phyloP scores from a whole-genome alignment of 2,888 invertebrate species.

The Gastrophysa polygoni region DNA sequence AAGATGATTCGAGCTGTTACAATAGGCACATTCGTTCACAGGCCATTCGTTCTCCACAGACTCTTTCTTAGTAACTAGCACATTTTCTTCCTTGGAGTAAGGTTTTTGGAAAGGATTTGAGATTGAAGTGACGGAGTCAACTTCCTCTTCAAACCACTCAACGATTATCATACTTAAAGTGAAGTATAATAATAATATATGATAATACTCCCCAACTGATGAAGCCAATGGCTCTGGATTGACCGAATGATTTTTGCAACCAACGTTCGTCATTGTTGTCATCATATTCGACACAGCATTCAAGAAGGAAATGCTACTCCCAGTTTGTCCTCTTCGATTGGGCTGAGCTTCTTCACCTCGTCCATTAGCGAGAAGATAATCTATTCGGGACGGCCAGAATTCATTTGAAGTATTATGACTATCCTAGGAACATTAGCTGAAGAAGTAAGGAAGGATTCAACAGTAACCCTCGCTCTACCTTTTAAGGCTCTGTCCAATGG shows the following conservation, averaged over 20 bases:
- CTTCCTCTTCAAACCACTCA: too few relatives aligned
- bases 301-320: background rate
- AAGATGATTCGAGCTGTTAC: background rate
- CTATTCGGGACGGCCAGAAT: background rate
- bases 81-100: background rate
- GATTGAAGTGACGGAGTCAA: too few relatives aligned
- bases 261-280: background rate
- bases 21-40: background rate
- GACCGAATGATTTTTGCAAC: background rate
- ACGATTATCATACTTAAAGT: background rate
- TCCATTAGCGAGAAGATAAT: background rate
- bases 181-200: background rate
- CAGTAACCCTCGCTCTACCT: background rate
- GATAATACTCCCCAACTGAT: background rate
- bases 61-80: background rate
- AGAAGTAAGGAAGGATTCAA: background rate
- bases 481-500: background rate
- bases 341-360: slow-evolving; percentile 2
- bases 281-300: background rate
- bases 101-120: background rate
- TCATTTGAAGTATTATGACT: background rate
- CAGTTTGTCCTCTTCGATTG: background rate
- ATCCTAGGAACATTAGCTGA: background rate
- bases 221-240: background rate
- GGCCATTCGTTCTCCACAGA: background rate